Percentiles rank a stretch among this genome's conserved stretches.
phyloP scores from a whole-genome alignment of 2,113 vertebrate genomes.

The Grantiella picta region DNA sequence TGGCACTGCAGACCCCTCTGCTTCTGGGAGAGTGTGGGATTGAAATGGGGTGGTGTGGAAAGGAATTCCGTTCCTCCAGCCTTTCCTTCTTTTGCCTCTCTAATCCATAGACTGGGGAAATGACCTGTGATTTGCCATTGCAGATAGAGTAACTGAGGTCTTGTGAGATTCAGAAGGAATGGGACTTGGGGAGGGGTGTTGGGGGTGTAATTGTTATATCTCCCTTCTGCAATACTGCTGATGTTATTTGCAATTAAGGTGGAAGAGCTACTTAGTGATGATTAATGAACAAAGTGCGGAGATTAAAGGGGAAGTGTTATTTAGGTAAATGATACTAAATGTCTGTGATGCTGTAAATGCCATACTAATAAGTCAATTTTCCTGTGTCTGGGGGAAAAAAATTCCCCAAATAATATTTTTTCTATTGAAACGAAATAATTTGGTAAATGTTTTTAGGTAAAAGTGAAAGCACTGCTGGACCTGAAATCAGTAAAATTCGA shows the following conservation, averaged over 20 bases:
- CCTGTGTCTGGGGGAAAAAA: background rate
- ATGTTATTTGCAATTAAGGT: background rate
- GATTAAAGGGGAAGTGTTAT: background rate
- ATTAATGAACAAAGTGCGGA: background rate
- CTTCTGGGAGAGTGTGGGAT: background rate
- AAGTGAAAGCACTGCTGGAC: conserved; percentile 83
- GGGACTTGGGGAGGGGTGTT: background rate
- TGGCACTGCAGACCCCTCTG: background rate
- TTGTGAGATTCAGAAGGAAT: background rate
- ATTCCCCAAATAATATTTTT: background rate
- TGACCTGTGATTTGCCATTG: background rate
- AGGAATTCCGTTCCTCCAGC: background rate
- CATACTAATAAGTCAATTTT: background rate
- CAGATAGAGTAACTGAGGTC: background rate
- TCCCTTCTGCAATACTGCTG: background rate
- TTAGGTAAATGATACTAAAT: background rate
- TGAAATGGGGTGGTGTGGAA: background rate
- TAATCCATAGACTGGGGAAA: background rate
- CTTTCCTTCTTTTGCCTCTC: no score
- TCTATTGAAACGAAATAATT: background rate
- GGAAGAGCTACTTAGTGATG: background rate
- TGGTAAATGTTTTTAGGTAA: conserved; percentile 80
- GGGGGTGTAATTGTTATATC: background rate
- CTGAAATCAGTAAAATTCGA: conserved; percentile 87
- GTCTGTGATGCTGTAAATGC: background rate